Evolutionary conservation across 1,140 invertebrate genomes (phyloP).

Genomic region (Diploscapter pachys): DNA sequence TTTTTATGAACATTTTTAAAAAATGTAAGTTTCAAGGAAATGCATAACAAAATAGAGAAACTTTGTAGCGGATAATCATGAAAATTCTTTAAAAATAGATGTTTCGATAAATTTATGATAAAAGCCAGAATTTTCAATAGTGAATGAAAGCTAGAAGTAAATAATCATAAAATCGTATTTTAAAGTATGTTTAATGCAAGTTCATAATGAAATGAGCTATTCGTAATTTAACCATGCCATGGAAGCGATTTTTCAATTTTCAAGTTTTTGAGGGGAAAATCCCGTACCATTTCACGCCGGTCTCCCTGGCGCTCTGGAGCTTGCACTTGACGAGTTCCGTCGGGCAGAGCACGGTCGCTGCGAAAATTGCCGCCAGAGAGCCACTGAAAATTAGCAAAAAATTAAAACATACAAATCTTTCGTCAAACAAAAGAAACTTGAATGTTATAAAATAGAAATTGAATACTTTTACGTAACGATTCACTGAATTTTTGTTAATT

Average conservation of each 20-base stretch:
- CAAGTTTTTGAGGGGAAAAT: neutral
- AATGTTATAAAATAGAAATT: no score
- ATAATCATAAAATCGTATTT: neutral
- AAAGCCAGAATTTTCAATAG: neutral
- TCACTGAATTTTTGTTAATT: no score
- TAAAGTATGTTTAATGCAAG: no score
- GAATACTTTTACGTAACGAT: no score
- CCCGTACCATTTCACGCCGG: conserved; percentile 57
- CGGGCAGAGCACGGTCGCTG: conserved; percentile 88
- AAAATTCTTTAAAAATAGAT: conserved; percentile 5
- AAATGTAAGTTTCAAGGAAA: neutral
- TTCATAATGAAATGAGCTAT: no score
- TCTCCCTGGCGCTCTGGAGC: conserved; percentile 88
- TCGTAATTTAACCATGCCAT: no score
- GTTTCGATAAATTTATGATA: conserved; percentile 17
- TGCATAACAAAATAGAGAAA: no score
- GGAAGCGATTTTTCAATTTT: no score
- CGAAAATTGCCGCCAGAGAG: conserved; percentile 94
- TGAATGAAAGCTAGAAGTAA: conserved; percentile 16
- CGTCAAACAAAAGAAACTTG: conserved; percentile 53
- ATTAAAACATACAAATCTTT: conserved; percentile 49
- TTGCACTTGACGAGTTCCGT: conserved; percentile 97
- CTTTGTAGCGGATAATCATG: no score
- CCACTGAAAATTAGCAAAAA: conserved; percentile 67
- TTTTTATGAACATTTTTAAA: conserved; percentile 1